Percentiles rank a stretch among this genome's conserved stretches.
Conservation (phyloP, 1,140 invertebrate genomes). For the Oscheius sp. region DNA sequence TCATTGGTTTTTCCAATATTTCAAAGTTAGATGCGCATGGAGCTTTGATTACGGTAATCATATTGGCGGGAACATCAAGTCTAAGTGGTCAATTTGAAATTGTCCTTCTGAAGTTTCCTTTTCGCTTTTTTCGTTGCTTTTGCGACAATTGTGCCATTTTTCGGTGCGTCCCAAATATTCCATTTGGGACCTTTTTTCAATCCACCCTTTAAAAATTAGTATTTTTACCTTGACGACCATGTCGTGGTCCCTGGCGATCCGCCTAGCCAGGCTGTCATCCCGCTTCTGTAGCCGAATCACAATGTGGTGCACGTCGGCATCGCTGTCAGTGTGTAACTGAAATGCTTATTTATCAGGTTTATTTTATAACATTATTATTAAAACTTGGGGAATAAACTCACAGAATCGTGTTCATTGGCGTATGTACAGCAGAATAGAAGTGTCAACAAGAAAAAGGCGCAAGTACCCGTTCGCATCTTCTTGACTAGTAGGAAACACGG, state of each 20-base stretch:
- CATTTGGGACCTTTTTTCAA: neutral
- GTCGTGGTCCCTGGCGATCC: conserved; percentile 52
- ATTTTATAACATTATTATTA: neutral
- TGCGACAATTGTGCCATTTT: too few relatives aligned
- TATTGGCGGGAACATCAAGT: too few relatives aligned
- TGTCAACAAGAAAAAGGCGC: neutral
- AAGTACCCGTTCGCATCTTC: conserved; percentile 8
- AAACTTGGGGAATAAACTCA: neutral
- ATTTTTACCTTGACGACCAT: conserved; percentile 52
- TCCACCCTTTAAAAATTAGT: neutral
- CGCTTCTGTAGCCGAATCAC: conserved; percentile 51
- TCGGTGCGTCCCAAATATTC: neutral
- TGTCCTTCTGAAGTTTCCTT: neutral
- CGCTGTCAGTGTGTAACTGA: too few relatives aligned
- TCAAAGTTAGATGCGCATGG: too few relatives aligned
- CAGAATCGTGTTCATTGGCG: neutral
- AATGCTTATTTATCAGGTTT: neutral
- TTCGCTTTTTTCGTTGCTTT: neutral
- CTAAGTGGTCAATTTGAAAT: too few relatives aligned
- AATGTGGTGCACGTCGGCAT: conserved; percentile 48
- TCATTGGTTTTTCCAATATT: too few relatives aligned
- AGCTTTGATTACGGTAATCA: too few relatives aligned
- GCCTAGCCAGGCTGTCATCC: conserved; percentile 52
- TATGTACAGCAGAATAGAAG: conserved; percentile 1
- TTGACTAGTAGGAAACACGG: too few relatives aligned